A percentile compares a stretch with the other conserved stretches of the same genome.
These are phyloP conservation scores for Agriotes lineatus DNA, from an alignment of 2,888 invertebrate species.

Conservation along the genomic window DNA sequence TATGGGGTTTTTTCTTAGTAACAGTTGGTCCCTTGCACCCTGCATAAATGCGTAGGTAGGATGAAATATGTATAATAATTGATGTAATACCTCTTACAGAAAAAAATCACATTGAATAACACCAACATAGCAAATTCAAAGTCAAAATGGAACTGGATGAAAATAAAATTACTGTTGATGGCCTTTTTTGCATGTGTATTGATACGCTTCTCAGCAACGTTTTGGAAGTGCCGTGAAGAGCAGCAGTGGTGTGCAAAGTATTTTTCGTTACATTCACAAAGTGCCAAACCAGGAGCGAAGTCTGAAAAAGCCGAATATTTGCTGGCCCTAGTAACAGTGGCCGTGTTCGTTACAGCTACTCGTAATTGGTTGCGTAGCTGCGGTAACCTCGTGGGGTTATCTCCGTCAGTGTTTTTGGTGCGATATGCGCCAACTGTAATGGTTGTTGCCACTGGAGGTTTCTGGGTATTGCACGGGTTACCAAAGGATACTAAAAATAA, in stretches of 20 bases:
- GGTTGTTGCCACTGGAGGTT: conserved; percentile 76
- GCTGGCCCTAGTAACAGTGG: conserved; percentile 72
- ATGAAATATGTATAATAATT: too few relatives aligned
- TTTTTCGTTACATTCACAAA: conserved; percentile 36
- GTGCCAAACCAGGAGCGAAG: conserved; percentile 32
- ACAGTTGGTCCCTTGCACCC: too few relatives aligned
- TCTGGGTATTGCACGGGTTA: conserved; percentile 78
- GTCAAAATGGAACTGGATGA: conserved; percentile 57
- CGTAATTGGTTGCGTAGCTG: conserved; percentile 77
- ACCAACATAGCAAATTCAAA: conserved; percentile 51
- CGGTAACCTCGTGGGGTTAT: conserved; percentile 80
- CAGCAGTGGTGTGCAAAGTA: conserved; percentile 78
- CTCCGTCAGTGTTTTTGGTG: conserved; percentile 72
- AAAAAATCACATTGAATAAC: too few relatives aligned
- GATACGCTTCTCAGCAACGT: conserved; percentile 75
- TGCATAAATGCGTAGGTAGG: too few relatives aligned
- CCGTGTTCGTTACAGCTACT: conserved; percentile 72
- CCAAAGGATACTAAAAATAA: conserved; percentile 67
- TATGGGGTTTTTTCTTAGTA: too few relatives aligned
- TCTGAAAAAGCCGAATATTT: conserved; percentile 68
- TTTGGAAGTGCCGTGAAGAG: conserved; percentile 93
- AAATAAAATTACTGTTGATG: conserved; percentile 67
- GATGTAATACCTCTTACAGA: too few relatives aligned
- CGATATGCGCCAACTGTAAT: conserved; percentile 76
- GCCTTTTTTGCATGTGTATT: conserved; percentile 69